Base-by-base conservation (phyloP, 1,140 invertebrate species). In the Brachionus sp. region DNA sequence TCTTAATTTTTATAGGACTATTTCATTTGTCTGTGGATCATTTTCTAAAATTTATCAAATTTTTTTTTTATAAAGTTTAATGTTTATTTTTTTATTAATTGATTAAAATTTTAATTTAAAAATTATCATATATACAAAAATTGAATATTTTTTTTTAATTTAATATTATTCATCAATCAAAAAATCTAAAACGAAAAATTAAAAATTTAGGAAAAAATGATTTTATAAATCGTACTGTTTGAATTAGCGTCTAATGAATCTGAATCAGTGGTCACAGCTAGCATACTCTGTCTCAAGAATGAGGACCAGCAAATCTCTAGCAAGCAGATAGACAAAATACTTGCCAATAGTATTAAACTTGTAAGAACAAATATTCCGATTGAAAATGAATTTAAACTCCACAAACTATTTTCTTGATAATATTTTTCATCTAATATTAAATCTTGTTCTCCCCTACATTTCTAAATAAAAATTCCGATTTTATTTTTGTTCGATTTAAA, bases 211-310 rank as follows among this genome's bases (percentile, higher is more conserved):
- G 19, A 25, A 29, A 35, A 13, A 39, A 62, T 73, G 0, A n/a
- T 23, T 37, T 23, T 39, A 57, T 7, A 16, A 29, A 35, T 13
- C 29, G 25, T 80, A 80, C 77, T 66, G 25, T 80, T 80, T 42
- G 77, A 66, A 80, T 80, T 33, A 35, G 77, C 37, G 9, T 80
- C 62, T 5, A 66, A 6, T 5, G 77, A 29, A n/a, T 80, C 77
- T 5, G 23, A 39, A 1, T 80, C 35, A 57, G 5, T 9, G 19
- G 6, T 62, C 10, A 53, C 4, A 3, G 77, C 77, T 1, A 62
- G 16, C 12, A 25, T 39, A 16, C 35, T 39, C 5, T 80, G 77
- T 25, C 62, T 39, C 12, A 80, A 42, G n/a, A 42, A 62, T 44
- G 77, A 80, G 13, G 77, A 50, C 77, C 77, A 80, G n/a, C 77